Evolutionary conservation across 1,140 invertebrate species (phyloP), one percentile per base, ranked within the genome.

Genomic region (Meloidogyne exigua): DNA sequence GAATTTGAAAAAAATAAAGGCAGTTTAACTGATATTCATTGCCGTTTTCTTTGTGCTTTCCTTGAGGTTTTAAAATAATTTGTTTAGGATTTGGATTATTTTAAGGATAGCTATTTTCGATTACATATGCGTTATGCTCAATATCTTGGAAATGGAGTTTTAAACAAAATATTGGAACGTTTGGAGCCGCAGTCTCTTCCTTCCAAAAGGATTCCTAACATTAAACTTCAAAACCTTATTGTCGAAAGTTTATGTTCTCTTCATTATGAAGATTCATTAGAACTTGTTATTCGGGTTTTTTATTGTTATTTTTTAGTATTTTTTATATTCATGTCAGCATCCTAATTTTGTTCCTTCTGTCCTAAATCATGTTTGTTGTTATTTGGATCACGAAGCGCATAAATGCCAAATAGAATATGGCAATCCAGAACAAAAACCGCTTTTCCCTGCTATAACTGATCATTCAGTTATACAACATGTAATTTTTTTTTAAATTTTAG

Each of bases 331-430:
- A 21, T n/a, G n/a, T n/a, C 21, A 68, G 66, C 66, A 68, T 21
- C 66, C 66, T n/a, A 25, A 4, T 42, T 68, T 68, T 68, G n/a
- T 68, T 0, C 66, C 66, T n/a, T 36, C n/a, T n/a, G 66, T 42
- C 18, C 66, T 68, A 4, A 42, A 32, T 36, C 66, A 68, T n/a
- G 5, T 68, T 68, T 18, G 39, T 1, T 42, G 28, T n/a, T 68
- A 36, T 68, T 42, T 68, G 66, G 66, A 32, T 21, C 15, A 23
- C 0, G 21, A 18, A n/a, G 3, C 28, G 0, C 18, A 68, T 18
- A 68, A 68, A 23, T 68, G 66, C 21, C 28, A 7, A 32, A 68
- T 68, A 18, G 66, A 68, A 68, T 57, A 57, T 57, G 10, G n/a
- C 21, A 7, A 18, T n/a, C 49, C 49, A n/a, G 49, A 57, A 57